Base-by-base conservation (phyloP, 2,888 invertebrate species). In the Mechanitis mazaeus region DNA sequence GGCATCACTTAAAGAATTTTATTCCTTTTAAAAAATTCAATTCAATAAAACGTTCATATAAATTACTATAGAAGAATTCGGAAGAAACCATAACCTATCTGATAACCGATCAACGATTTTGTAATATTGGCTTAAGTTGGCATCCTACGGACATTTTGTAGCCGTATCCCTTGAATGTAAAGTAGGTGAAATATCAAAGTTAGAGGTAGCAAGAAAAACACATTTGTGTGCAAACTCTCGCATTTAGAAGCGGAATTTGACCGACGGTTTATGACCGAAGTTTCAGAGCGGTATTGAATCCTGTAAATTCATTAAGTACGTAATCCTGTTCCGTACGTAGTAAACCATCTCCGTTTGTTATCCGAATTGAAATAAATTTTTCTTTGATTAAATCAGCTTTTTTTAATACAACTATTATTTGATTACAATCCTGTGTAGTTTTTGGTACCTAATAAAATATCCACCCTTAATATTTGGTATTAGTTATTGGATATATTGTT, bases 131-230 rank as follows among this genome's bases (percentile, higher is more conserved):
- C 64, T 63, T 64, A 65, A 69, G 63, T 71, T 71, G 66, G 70
- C 70, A 70, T 67, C 66, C 67, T 56, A 64, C 65, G 69, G 70
- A 65, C 70, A 65, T 70, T 71, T 71, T 69, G 68, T 68, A 68
- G 62, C 64, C 59, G 61, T 67, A 68, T 66, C 64, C 68, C 65
- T 57, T 68, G 72, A 71, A 72, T 71, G 70, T 70, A 68, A 72
- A 71, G 68, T 71, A 68, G 68, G 64, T 63, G 68, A 66, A 69
- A 72, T 71, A 72, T 71, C 66, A 69, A 68, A 71, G 65, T 68
- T 65, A 54, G 63, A 62, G 68, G 66, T 69, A 64, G 69, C 64
- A 65, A 69, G 68, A 68, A 72, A 71, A 71, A 69, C 71, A 72
- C 67, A 71, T 70, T 72, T 69, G 69, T 55, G 69, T 56, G 55